These are phyloP conservation scores for Luehdorfia chinensis DNA, from an alignment of 1,140 invertebrate species.

Conservation along the genomic window DNA sequence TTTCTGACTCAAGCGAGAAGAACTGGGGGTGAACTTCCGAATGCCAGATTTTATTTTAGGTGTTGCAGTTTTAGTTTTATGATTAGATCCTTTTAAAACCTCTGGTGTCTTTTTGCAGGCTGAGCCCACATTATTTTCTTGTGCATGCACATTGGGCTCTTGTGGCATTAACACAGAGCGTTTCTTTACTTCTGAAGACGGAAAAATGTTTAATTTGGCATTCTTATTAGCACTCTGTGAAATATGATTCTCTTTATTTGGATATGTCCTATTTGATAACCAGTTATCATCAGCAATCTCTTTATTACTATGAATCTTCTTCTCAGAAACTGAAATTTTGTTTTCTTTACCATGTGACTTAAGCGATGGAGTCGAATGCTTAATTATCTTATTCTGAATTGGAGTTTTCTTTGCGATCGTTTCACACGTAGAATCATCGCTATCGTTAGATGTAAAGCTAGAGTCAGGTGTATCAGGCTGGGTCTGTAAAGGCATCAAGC, in stretches of 20 bases:
- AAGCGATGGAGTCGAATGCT: constrained; percentile 36
- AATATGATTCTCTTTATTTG: constrained; percentile 36
- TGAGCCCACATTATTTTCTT: constrained; percentile 27
- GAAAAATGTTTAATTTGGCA: constrained; percentile 21
- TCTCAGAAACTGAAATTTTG: constrained; percentile 49
- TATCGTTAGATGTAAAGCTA: constrained; percentile 49
- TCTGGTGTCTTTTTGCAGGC: constrained; percentile 50
- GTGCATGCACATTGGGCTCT: constrained; percentile 30
- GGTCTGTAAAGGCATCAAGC: constrained; percentile 55
- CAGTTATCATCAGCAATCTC: constrained; percentile 39
- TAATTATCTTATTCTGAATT: constrained; percentile 28
- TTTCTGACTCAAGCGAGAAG: constrained; percentile 45
- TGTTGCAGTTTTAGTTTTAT: constrained; percentile 48
- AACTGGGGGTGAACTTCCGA: constrained; percentile 54
- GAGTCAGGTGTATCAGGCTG: constrained; percentile 41
- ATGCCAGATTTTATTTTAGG: constrained; percentile 64
- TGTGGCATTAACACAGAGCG: constrained; percentile 36
- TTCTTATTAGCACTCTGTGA: constrained; percentile 25
- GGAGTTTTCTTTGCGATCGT: constrained; percentile 38
- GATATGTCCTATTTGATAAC: constrained; percentile 34
- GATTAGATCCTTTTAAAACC: constrained; percentile 30
- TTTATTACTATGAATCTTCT: constrained; percentile 44
- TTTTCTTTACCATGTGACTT: constrained; percentile 37
- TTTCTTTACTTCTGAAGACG: constrained; percentile 39
- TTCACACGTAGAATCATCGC: constrained; percentile 47